These are phyloP conservation scores for Myiopsitta monachus DNA, from an alignment of 2,113 vertebrate species.

Conservation along the genomic window DNA sequence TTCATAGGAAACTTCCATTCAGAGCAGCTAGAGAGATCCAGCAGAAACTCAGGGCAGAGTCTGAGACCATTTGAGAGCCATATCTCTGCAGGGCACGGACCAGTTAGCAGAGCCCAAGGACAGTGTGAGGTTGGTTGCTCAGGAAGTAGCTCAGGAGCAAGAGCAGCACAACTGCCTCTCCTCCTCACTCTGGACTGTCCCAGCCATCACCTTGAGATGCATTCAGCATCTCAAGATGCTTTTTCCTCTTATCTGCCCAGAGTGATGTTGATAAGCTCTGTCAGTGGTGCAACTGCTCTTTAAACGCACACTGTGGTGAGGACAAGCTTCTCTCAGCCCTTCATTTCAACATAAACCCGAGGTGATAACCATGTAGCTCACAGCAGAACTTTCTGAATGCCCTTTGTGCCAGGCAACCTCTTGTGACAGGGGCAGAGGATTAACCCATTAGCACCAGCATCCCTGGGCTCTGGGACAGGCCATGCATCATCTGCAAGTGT, in stretches of 20 bases:
- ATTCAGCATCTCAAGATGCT: neutral
- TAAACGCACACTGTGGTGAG: neutral
- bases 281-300: neutral
- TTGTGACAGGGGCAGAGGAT: neutral
- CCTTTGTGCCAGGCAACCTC: neutral
- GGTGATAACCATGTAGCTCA: neutral
- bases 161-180: neutral
- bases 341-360: neutral
- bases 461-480: neutral
- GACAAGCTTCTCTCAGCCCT: neutral
- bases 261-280: neutral
- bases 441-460: neutral
- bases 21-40: neutral
- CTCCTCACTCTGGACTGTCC: fast-evolving
- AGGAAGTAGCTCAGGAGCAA: neutral
- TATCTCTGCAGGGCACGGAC: fast-evolving
- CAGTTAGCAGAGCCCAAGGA: neutral
- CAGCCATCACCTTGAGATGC: neutral
- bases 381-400: neutral
- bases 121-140: neutral
- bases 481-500: neutral
- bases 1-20: neutral
- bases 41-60: neutral
- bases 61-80: neutral
- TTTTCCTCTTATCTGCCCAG: neutral